These are phyloP conservation scores for Augochlora pura DNA, from an alignment of 1,140 invertebrate genomes.

Conservation along the genomic window DNA sequence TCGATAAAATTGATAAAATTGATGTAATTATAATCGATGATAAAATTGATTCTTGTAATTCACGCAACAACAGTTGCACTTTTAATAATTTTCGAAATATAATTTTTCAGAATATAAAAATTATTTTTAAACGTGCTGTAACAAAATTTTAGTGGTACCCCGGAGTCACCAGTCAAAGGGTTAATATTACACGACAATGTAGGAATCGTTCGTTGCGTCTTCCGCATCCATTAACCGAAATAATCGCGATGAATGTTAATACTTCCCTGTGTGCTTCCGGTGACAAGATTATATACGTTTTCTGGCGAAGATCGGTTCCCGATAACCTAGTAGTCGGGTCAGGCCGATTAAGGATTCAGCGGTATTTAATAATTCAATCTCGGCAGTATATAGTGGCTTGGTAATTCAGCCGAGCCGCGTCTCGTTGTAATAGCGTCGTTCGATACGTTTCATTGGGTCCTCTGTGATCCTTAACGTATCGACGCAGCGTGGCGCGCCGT, in stretches of 20 bases:
- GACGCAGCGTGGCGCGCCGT: background rate
- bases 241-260: background rate
- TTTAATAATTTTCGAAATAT: no score
- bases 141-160: no score
- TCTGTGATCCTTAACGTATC: background rate
- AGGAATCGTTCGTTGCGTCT: no score
- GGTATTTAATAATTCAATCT: constrained; percentile 19
- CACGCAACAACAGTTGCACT: no score
- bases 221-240: background rate
- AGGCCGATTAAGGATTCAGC: background rate
- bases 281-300: background rate
- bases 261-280: background rate
- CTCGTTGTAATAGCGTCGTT: background rate
- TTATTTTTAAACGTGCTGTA: no score
- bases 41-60: no score
- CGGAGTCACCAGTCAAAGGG: no score
- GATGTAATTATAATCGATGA: no score
- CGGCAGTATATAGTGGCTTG: background rate
- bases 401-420: background rate
- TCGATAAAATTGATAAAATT: no score
- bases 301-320: background rate
- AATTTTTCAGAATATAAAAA: no score
- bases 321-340: background rate
- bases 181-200: no score
- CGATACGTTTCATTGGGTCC: background rate